Evolutionary conservation across 2,797 vertebrate genomes (phyloP).

Genomic region (Rhinophrynus dorsalis): DNA sequence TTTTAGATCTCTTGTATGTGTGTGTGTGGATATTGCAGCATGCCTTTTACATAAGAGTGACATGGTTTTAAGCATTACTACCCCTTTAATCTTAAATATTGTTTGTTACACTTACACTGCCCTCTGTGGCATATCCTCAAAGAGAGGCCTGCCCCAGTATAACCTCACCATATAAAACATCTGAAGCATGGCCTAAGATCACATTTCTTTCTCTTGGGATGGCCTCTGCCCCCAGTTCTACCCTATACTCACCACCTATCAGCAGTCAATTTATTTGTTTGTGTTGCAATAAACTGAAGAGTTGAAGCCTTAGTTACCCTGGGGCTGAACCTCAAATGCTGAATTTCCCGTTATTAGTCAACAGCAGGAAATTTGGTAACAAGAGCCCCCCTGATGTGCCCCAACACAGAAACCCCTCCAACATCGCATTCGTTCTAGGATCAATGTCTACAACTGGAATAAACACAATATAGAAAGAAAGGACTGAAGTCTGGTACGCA

Average conservation of each 20-base stretch:
- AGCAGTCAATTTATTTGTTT: constrained; percentile 45
- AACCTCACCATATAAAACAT: constrained; percentile 11
- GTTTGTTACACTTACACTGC: not conserved
- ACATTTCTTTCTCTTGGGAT: not conserved
- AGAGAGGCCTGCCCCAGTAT: not conserved
- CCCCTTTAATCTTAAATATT: too few relatives aligned
- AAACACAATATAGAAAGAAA: not conserved
- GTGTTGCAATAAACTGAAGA: constrained; percentile 28
- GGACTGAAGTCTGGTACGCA: too few relatives aligned
- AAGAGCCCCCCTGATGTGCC: not conserved
- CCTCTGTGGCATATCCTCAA: not conserved
- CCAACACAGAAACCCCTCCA: not conserved
- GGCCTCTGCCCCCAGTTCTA: constrained; percentile 11
- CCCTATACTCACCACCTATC: constrained; percentile 23
- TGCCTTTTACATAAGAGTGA: too few relatives aligned
- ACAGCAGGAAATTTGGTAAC: constrained; percentile 38
- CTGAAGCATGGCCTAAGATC: not conserved
- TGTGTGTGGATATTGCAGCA: too few relatives aligned
- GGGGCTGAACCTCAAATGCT: constrained; percentile 23
- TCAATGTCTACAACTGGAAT: not conserved
- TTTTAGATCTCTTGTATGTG: too few relatives aligned
- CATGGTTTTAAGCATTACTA: too few relatives aligned
- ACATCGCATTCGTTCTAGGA: constrained; percentile 22
- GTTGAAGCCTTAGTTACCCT: constrained; percentile 8
- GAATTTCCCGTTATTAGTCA: constrained; percentile 43